Conservation (phyloP, 2,113 vertebrate species). For the Xenopus borealis region DNA sequence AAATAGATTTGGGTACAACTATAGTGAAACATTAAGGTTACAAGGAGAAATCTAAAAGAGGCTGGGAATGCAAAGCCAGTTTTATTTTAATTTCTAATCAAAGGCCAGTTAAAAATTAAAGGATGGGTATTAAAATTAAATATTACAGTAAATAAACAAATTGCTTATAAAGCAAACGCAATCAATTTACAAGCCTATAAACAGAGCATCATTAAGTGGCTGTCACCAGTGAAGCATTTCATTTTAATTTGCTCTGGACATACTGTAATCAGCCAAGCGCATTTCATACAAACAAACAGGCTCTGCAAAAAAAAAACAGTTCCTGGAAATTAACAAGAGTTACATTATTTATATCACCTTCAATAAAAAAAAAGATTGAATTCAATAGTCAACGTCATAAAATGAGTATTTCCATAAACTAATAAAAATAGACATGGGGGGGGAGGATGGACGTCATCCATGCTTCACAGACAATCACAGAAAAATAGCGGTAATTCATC, state of each 20-base stretch:
- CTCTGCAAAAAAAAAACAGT: neutral
- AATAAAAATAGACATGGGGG: no score
- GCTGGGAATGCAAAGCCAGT: no score
- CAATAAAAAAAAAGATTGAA: neutral
- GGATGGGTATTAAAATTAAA: conserved; percentile 1
- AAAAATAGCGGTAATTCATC: no score
- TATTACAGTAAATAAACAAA: conserved; percentile 10
- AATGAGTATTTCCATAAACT: no score
- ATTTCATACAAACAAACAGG: neutral
- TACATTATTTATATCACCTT: neutral
- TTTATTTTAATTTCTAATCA: neutral
- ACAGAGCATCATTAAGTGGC: conserved; percentile 7
- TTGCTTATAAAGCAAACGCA: conserved; percentile 6
- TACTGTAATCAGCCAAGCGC: neutral
- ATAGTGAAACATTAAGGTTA: no score
- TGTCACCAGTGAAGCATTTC: conserved; percentile 22
- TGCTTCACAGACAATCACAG: no score
- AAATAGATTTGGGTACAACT: no score
- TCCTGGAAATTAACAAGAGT: neutral
- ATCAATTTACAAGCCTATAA: conserved; percentile 6
- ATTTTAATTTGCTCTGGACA: conserved; percentile 30
- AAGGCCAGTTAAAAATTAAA: conserved; percentile 6
- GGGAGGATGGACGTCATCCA: no score
- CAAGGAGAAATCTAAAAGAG: no score
- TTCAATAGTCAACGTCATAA: neutral